phyloP scores from a whole-genome alignment of 92 coral and sea anemone genomes.

The Porites divaricata region DNA sequence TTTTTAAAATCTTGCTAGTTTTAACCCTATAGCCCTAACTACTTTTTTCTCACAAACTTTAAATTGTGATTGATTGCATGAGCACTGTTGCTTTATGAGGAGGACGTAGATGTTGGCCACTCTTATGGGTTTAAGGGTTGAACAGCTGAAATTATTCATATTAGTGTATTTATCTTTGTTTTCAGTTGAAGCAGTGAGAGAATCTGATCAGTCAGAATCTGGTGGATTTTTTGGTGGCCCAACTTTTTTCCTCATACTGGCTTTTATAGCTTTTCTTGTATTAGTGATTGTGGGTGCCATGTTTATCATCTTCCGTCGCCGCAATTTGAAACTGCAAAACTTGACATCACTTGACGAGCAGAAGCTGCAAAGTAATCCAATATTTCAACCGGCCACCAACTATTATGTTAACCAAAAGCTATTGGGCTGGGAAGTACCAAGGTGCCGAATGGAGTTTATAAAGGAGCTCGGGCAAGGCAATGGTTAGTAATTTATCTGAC shows the following conservation, averaged over 20 bases:
- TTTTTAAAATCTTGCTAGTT: no score
- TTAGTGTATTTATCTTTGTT: neutral
- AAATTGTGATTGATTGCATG: no score
- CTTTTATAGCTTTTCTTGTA: neutral
- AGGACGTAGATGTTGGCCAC: no score
- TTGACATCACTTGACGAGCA: conserved; percentile 43
- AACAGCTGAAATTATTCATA: no score
- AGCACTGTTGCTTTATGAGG: no score
- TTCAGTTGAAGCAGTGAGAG: conserved; percentile 14
- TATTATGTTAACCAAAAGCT: conserved; percentile 62
- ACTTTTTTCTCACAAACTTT: no score
- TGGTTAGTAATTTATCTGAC: conserved; percentile 64
- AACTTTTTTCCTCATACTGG: conserved; percentile 8
- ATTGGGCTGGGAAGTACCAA: conserved; percentile 78
- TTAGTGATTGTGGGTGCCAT: neutral
- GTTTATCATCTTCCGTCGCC: conserved; percentile 15
- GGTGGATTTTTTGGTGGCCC: neutral
- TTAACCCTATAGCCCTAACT: no score
- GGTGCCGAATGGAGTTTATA: conserved; percentile 84
- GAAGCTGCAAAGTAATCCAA: conserved; percentile 80
- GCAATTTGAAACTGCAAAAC: conserved; percentile 20
- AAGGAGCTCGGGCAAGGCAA: conserved; percentile 79
- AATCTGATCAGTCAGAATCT: neutral
- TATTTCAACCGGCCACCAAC: conserved; percentile 64
- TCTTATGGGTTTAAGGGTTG: neutral